Conservation (phyloP, 2,888 invertebrate genomes). For the Antheraea assamensis region DNA sequence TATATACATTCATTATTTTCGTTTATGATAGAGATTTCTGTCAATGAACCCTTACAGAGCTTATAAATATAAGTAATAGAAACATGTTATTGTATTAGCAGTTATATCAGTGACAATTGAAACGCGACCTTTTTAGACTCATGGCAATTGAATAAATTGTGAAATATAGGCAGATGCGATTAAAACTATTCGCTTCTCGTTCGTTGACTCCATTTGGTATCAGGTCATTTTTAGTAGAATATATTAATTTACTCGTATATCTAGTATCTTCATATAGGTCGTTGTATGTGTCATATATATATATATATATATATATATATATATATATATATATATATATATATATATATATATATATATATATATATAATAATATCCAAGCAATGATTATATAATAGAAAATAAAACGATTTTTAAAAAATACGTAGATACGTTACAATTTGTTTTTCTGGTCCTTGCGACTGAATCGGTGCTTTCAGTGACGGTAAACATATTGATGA, state of each 20-base stretch:
- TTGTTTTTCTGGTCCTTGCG: no score
- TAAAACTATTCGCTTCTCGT: conserved; percentile 13
- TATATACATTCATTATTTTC: not conserved
- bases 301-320: no score
- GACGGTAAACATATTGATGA: no score
- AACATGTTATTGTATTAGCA: conserved; percentile 15
- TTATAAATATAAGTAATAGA: not conserved
- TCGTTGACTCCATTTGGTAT: conserved; percentile 7
- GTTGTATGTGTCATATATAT: no score
- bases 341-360: no score
- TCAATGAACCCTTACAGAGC: not conserved
- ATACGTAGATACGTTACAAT: not conserved
- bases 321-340: no score
- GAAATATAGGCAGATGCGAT: conserved; percentile 30
- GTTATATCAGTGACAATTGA: conserved; percentile 29
- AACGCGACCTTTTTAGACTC: conserved; percentile 23
- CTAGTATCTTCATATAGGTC: no score
- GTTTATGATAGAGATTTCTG: not conserved
- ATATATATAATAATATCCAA: not conserved
- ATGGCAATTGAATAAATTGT: conserved; percentile 37
- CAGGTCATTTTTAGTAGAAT: conserved; percentile 7
- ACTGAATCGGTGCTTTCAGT: no score
- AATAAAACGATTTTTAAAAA: not conserved
- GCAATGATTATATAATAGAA: not conserved
- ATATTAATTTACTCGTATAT: no score